phyloP scores from a whole-genome alignment of 2,113 vertebrate genomes.

The Murina feae region DNA sequence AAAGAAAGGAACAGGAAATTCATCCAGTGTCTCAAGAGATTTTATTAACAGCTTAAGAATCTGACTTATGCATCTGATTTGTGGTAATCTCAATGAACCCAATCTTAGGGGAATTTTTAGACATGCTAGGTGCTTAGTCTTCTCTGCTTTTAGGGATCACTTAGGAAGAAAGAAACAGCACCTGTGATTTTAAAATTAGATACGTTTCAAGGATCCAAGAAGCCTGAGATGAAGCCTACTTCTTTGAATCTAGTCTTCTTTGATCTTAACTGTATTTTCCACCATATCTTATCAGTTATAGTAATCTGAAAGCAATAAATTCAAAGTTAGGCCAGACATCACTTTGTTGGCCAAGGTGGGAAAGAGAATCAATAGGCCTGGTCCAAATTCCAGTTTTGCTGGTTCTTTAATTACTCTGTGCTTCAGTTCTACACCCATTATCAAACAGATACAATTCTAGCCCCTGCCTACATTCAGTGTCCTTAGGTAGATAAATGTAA shows the following conservation, averaged over 20 bases:
- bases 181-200: background rate
- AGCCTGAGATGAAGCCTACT: background rate
- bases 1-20: background rate
- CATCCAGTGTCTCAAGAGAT: background rate
- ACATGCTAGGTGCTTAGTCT: background rate
- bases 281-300: background rate
- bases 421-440: background rate
- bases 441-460: background rate
- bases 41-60: conserved; percentile 3
- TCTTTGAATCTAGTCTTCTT: conserved; percentile 31
- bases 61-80: background rate
- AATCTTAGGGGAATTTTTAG: background rate
- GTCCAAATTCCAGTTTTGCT: conserved; percentile 25
- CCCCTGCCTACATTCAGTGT: background rate
- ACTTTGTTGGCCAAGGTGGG: background rate
- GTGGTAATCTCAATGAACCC: background rate
- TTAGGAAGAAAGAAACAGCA: conserved; percentile 14
- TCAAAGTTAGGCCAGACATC: background rate
- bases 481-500: background rate
- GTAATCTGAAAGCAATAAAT: conserved; percentile 37
- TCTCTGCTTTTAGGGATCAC: background rate
- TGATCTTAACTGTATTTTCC: conserved; percentile 10
- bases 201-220: conserved; percentile 30
- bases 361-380: background rate
- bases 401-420: background rate